These are phyloP conservation scores for Oedothorax gibbosus DNA, from an alignment of 1,140 invertebrate species.

Conservation along the genomic window DNA sequence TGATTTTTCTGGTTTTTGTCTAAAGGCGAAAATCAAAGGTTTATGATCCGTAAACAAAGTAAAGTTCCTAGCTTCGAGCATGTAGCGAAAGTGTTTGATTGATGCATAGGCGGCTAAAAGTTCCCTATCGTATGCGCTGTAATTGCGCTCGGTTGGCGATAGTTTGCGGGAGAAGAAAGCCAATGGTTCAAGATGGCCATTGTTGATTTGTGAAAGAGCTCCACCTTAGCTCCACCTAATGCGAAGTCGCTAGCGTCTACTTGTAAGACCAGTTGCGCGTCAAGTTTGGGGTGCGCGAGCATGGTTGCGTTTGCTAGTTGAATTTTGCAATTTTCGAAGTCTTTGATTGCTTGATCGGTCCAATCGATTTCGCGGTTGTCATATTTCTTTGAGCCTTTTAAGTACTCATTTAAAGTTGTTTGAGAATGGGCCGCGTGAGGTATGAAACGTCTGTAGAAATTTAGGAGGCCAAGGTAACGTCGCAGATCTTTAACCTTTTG, in stretches of 20 bases:
- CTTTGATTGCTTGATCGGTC: too few relatives aligned
- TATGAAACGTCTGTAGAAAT: not conserved
- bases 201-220: too few relatives aligned
- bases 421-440: not conserved
- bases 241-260: too few relatives aligned
- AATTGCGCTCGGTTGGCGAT: too few relatives aligned
- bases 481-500: not conserved
- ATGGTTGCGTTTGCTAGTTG: too few relatives aligned
- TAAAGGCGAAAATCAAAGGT: not conserved
- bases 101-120: not conserved
- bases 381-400: not conserved
- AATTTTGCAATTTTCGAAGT: too few relatives aligned
- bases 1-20: not conserved
- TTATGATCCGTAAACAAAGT: not conserved
- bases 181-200: too few relatives aligned
- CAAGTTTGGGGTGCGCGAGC: too few relatives aligned
- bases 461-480: not conserved
- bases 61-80: not conserved
- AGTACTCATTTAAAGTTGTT: not conserved
- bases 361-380: too few relatives aligned
- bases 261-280: too few relatives aligned
- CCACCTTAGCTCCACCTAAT: too few relatives aligned
- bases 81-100: not conserved
- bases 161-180: too few relatives aligned
- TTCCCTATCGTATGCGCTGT: constrained; percentile 6